Evolutionary conservation across 1,140 invertebrate genomes (phyloP).

Genomic region (Papilio polytes): DNA sequence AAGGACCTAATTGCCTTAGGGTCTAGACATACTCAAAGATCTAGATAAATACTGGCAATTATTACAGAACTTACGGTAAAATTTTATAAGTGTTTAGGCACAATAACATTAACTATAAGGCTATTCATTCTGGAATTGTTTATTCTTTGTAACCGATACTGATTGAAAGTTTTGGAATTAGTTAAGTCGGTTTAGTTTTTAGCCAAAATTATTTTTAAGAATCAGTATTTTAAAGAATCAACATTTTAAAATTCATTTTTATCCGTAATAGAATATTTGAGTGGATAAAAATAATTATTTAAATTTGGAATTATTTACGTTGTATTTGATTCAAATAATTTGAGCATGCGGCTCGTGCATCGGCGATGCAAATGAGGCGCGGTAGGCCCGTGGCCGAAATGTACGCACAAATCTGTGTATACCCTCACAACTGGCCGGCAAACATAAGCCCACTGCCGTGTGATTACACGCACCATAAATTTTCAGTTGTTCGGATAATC

Average conservation of each 20-base stretch:
- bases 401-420: constrained; percentile 47
- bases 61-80: background rate
- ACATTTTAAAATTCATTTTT: background rate
- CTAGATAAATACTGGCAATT: background rate
- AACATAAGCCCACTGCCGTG: background rate
- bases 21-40: constrained; percentile 18
- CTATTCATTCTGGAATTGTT: background rate
- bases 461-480: constrained; percentile 3
- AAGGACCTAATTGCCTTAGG: constrained; percentile 21
- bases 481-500: background rate
- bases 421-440: constrained; percentile 38
- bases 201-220: background rate
- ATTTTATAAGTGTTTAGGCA: background rate
- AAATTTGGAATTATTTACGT: background rate
- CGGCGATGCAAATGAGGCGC: constrained; percentile 40
- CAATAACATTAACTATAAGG: background rate
- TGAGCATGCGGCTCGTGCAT: constrained; percentile 2
- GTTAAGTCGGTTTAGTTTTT: background rate
- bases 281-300: background rate
- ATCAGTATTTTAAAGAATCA: background rate
- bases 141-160: background rate
- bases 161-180: background rate
- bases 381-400: constrained; percentile 35
- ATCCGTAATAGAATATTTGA: background rate
- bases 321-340: background rate